Conservation (phyloP, 1,140 invertebrate genomes). For the Orius laevigatus region DNA sequence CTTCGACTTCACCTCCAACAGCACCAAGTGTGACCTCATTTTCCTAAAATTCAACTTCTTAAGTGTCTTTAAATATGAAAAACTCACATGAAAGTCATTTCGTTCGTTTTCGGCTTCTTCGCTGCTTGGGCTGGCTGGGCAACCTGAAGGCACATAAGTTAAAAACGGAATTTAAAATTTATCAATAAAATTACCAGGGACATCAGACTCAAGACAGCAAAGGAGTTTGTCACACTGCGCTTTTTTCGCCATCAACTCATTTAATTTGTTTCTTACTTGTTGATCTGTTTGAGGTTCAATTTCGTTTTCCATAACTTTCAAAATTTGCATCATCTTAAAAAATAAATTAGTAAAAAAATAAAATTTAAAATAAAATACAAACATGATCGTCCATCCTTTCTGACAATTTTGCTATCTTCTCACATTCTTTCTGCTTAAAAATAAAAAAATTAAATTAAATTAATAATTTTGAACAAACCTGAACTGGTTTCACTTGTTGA, state of each 20-base stretch:
- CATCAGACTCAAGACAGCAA: constrained; percentile 13
- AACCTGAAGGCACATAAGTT: constrained; percentile 5
- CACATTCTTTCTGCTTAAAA: background rate
- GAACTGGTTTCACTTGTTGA: constrained; percentile 17
- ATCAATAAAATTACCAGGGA: constrained; percentile 1
- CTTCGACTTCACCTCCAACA: too few species aligned
- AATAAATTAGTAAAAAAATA: background rate
- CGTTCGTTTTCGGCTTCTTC: constrained; percentile 10
- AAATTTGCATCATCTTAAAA: too few species aligned
- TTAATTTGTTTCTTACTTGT: constrained; percentile 12
- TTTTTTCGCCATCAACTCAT: constrained; percentile 14
- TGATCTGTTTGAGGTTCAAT: background rate
- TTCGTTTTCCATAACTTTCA: too few species aligned
- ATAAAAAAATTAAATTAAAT: constrained; percentile 1
- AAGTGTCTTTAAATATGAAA: too few species aligned
- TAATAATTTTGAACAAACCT: constrained; percentile 1
- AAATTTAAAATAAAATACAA: background rate
- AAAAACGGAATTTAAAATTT: background rate
- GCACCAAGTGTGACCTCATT: too few species aligned
- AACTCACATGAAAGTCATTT: too few species aligned
- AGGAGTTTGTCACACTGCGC: constrained; percentile 14
- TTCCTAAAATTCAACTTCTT: too few species aligned
- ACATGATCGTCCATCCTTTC: background rate
- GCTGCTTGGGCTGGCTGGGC: constrained; percentile 13
- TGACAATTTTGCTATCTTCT: background rate